Evolutionary conservation across 2,113 vertebrate species (phyloP), one percentile per base, ranked within the genome.

Genomic region (Pteruthius melanotis): DNA sequence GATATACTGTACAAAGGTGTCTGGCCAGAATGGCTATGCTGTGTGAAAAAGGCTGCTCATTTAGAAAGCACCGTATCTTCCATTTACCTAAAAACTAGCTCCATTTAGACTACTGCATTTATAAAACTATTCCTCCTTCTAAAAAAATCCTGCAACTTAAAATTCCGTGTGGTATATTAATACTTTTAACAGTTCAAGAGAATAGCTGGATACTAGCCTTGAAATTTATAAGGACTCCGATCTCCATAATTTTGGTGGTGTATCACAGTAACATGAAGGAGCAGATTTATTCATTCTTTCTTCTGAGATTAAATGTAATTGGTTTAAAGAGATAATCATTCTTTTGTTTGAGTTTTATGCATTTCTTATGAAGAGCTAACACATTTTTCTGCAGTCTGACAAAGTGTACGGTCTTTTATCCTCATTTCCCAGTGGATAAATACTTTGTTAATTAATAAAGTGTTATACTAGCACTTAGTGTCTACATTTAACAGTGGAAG

Each of bases 361-460:
- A 97, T 98, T 98, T 97, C 98, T 98, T 98, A 97, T 97, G 97
- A 98, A 97, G 92, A 96, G 85, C 96, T 98, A 98, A 98, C 97
- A 97, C 91, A 97, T 97, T 98, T 98, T 98, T 97, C 94, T 98
- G 85, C 89, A 97, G 95, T 85, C 96, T 98, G 95, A 98, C 98
- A 97, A 97, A 98, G 87, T 97, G 92, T 96, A 93, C 40, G 21
- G 96, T 96, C 96, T 98, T 97, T 98, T 97, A 98, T 98, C 97
- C 96, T 97, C 92, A 93, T 98, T 98, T 98, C 98, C 98, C 98
- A 97, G 90, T 97, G 97, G 98, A 98, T 98, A 98, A 98, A 98
- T 98, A 96, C 97, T 98, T 98, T 89, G 96, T 98, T 98, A 98
- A 98, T 98, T 98, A 98, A 98, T 98, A 98, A 98, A 98, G 97